Percentiles rank a stretch among this genome's conserved stretches.
phyloP scores from a whole-genome alignment of 2,888 invertebrate species.

The Heteromurus nitidus region DNA sequence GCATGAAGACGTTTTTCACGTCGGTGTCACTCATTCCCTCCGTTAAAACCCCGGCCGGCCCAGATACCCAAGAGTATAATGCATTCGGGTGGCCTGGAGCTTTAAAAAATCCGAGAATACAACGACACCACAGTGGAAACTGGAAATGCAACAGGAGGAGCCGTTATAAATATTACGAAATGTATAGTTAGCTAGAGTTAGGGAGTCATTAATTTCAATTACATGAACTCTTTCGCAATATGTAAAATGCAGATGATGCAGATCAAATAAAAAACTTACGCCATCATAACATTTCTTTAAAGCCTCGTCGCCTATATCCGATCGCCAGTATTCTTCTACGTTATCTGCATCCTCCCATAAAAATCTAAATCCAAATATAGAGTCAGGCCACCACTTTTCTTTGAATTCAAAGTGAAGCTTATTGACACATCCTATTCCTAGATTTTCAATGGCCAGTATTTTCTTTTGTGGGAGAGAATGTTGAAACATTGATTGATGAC shows the following conservation, averaged over 20 bases:
- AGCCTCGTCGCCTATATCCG: slow-evolving; percentile 61
- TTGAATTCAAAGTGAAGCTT: slow-evolving; percentile 83
- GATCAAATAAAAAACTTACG: slow-evolving; percentile 11
- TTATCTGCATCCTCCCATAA: slow-evolving; percentile 79
- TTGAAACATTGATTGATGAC: slow-evolving; percentile 78
- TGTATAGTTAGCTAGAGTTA: too few species aligned
- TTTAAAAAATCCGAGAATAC: slow-evolving; percentile 82
- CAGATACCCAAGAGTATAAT: slow-evolving; percentile 84
- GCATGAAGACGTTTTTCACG: slow-evolving; percentile 78
- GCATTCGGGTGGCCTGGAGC: slow-evolving; percentile 81
- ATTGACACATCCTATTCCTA: slow-evolving; percentile 81
- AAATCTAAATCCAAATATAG: slow-evolving; percentile 78
- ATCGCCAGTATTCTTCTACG: slow-evolving; percentile 74
- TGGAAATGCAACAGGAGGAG: slow-evolving; percentile 17
- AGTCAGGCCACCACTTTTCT: slow-evolving; percentile 81
- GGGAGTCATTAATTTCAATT: too few species aligned
- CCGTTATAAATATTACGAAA: not conserved
- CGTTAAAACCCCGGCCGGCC: slow-evolving; percentile 80
- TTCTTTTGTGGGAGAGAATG: slow-evolving; percentile 79
- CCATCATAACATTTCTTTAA: slow-evolving; percentile 55
- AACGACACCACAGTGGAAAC: slow-evolving; percentile 79
- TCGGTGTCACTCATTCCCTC: slow-evolving; percentile 80
- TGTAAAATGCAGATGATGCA: too few species aligned
- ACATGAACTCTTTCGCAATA: not conserved
- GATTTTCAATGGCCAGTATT: slow-evolving; percentile 76